Evolutionary conservation across 2,888 invertebrate genomes (phyloP).

Genomic region (Heliconius sara): DNA sequence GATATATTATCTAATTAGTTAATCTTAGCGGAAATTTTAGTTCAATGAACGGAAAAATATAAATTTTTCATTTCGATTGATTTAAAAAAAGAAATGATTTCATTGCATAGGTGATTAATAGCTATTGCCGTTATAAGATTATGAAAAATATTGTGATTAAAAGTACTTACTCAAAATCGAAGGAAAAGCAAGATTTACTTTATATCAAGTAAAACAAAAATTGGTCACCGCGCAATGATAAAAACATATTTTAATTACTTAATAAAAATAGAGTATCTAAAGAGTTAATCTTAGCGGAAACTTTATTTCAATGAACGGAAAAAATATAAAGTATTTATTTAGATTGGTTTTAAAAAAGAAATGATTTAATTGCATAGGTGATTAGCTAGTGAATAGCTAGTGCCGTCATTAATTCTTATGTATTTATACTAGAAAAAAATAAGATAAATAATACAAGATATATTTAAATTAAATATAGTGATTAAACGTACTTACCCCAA

Average conservation of each 20-base stretch:
- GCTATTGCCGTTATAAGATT: no score
- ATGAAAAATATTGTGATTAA: neutral
- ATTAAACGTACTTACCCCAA: slow-evolving; percentile 65
- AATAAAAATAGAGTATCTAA: neutral
- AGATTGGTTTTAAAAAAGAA: neutral
- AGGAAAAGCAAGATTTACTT: slow-evolving; percentile 61
- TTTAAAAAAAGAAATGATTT: neutral
- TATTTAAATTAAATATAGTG: neutral
- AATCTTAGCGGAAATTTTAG: neutral
- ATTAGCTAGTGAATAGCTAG: neutral
- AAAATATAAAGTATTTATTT: neutral
- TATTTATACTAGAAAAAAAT: neutral
- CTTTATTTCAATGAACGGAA: neutral
- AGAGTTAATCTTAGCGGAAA: neutral
- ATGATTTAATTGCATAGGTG: neutral
- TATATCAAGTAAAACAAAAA: neutral
- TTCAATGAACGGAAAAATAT: neutral
- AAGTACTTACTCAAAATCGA: slow-evolving; percentile 72
- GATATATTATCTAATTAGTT: neutral
- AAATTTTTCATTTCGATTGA: neutral
- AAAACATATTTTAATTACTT: neutral
- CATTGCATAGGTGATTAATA: neutral
- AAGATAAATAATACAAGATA: neutral
- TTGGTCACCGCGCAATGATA: neutral
- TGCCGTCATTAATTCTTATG: neutral